These are phyloP conservation scores for Stegastes partitus DNA, from an alignment of 2,113 vertebrate genomes.

Conservation along the genomic window DNA sequence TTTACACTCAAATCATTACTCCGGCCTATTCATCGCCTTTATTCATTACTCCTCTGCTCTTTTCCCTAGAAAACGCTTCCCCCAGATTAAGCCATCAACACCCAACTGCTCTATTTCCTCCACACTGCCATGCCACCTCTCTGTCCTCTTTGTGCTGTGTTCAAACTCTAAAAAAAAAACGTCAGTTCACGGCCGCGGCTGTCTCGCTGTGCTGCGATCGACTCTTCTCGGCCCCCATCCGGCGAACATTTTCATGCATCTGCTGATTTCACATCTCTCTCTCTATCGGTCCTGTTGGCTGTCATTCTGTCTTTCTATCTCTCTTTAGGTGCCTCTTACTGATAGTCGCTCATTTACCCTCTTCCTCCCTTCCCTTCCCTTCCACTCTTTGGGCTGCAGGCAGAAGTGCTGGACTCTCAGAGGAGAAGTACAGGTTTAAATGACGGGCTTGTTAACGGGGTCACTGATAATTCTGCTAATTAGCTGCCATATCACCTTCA, in stretches of 20 bases:
- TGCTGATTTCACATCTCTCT: conserved; percentile 34
- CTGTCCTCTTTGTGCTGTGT: conserved; percentile 34
- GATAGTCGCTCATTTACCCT: conserved; percentile 19
- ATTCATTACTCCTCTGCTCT: conserved; percentile 53
- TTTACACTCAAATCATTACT: conserved; percentile 78
- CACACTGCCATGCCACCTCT: conserved; percentile 15
- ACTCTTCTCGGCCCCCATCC: conserved; percentile 12
- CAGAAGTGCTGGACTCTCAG: conserved; percentile 67
- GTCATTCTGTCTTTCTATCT: conserved; percentile 37
- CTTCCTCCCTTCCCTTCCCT: conserved; percentile 4
- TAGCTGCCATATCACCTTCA: conserved; percentile 79
- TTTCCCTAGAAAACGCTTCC: conserved; percentile 62
- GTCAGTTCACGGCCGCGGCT: conserved; percentile 39
- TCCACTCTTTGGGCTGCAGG: conserved; percentile 45
- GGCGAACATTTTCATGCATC: conserved; percentile 21
- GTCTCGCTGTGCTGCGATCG: conserved; percentile 11
- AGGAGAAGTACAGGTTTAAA: conserved; percentile 77
- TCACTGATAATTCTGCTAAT: conserved; percentile 82
- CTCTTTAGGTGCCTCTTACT: conserved; percentile 31
- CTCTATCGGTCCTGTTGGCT: conserved; percentile 14
- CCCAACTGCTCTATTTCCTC: conserved; percentile 59
- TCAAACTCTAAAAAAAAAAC: conserved; percentile 37
- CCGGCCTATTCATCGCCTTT: conserved; percentile 53
- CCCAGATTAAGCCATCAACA: conserved; percentile 70
- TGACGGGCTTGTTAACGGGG: conserved; percentile 78